phyloP scores from a whole-genome alignment of 2,113 vertebrate species.

The Engystomops pustulosus region DNA sequence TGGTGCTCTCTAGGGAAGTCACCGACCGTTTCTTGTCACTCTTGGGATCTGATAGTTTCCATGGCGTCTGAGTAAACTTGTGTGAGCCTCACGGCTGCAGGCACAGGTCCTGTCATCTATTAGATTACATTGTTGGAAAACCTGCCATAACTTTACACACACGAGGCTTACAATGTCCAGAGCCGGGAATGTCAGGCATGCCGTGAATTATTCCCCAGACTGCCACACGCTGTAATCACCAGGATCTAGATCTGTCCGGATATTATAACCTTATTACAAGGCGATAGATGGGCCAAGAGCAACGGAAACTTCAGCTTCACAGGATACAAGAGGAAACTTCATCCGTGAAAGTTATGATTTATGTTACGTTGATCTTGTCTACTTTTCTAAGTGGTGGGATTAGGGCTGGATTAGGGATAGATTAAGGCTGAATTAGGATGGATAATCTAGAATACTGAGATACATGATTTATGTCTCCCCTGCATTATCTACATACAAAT shows the following conservation, averaged over 20 bases:
- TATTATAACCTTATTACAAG: not conserved
- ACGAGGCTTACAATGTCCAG: not conserved
- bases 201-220: not conserved
- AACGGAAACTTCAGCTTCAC: too few species aligned
- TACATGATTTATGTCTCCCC: too few species aligned
- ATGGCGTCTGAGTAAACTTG: too few species aligned
- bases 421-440: too few species aligned
- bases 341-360: not conserved
- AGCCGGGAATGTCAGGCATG: not conserved
- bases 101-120: not conserved
- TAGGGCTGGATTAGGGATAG: too few species aligned
- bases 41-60: conserved; percentile 19
- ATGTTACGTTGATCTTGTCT: too few species aligned
- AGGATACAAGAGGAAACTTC: not conserved
- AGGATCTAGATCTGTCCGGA: not conserved
- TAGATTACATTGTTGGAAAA: conserved; percentile 10
- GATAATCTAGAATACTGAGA: too few species aligned
- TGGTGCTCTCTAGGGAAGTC: too few species aligned
- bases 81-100: too few species aligned
- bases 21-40: not conserved
- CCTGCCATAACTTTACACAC: not conserved
- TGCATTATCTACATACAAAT: too few species aligned
- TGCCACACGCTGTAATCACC: not conserved
- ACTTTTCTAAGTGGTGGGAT: too few species aligned
- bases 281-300: not conserved